Conservation (phyloP, 1,140 invertebrate genomes). For the Formica exsecta region DNA sequence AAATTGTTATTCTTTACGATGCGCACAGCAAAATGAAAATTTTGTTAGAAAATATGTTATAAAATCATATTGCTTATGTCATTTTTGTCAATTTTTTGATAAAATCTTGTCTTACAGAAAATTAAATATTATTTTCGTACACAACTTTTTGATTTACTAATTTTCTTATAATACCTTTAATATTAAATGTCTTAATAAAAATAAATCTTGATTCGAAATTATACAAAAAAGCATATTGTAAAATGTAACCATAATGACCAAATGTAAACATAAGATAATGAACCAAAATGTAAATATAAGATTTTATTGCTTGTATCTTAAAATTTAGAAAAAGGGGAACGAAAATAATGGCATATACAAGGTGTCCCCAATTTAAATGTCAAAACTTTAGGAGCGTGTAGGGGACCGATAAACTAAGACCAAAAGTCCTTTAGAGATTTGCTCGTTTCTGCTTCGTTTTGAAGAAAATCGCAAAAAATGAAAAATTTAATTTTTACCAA, state of each 20-base stretch:
- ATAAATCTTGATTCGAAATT: not conserved
- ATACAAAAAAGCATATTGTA: not conserved
- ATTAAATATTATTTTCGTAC: not conserved
- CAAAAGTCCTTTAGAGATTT: too few species aligned
- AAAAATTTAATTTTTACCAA: too few species aligned
- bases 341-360: not conserved
- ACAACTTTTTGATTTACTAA: not conserved
- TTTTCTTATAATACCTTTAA: not conserved
- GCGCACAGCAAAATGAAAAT: not conserved
- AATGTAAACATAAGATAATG: too few species aligned
- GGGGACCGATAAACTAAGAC: too few species aligned
- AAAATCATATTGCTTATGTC: not conserved
- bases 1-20: not conserved
- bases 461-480: too few species aligned
- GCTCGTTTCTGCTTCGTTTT: too few species aligned
- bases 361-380: too few species aligned
- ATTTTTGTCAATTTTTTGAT: slow-evolving; percentile 6
- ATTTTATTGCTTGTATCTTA: not conserved
- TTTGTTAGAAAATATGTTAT: not conserved
- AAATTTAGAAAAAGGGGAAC: slow-evolving; percentile 4
- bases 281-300: not conserved
- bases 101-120: not conserved
- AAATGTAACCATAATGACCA: too few species aligned
- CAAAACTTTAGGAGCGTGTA: too few species aligned
- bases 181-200: not conserved